A percentile compares a stretch with the other conserved stretches of the same genome.
phyloP scores from a whole-genome alignment of 2,888 invertebrate genomes.

The Ceraclea dissimilis region DNA sequence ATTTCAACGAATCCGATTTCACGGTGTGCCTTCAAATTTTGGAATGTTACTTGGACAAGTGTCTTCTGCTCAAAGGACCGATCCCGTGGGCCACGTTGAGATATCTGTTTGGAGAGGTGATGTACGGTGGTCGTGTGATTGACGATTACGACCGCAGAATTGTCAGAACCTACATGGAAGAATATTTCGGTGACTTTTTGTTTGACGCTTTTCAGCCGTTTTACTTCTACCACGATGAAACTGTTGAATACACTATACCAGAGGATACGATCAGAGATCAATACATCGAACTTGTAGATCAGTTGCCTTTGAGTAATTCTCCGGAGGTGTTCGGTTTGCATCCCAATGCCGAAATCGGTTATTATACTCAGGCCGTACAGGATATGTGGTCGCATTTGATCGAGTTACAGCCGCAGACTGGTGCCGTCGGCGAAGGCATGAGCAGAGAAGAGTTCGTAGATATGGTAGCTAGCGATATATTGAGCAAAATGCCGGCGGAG shows the following conservation, averaged over 20 bases:
- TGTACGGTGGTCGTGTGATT: conserved; percentile 92
- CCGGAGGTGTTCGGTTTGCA: conserved; percentile 91
- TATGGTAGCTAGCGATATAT: conserved; percentile 67
- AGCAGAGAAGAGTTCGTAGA: conserved; percentile 85
- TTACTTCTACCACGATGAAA: conserved; percentile 72
- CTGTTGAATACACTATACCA: conserved; percentile 75
- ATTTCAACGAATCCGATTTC: conserved; percentile 91
- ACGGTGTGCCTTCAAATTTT: conserved; percentile 81
- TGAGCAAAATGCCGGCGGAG: conserved; percentile 63
- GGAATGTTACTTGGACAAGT: conserved; percentile 74
- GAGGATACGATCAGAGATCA: conserved; percentile 56
- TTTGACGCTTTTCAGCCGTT: conserved; percentile 88
- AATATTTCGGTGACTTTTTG: conserved; percentile 90
- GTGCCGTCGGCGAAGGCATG: conserved; percentile 59
- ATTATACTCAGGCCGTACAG: conserved; percentile 80
- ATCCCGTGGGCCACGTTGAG: conserved; percentile 89
- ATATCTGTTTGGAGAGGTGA: conserved; percentile 89
- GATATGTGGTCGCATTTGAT: conserved; percentile 82
- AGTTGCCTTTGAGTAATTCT: conserved; percentile 72
- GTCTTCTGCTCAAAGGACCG: conserved; percentile 49
- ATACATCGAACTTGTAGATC: conserved; percentile 73
- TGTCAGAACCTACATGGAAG: conserved; percentile 82
- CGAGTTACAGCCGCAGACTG: conserved; percentile 84
- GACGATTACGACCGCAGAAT: conserved; percentile 86
- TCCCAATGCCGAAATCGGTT: conserved; percentile 93